Evolutionary conservation across 2,797 vertebrate genomes (phyloP).

Genomic region (Telmatherina bonti): DNA sequence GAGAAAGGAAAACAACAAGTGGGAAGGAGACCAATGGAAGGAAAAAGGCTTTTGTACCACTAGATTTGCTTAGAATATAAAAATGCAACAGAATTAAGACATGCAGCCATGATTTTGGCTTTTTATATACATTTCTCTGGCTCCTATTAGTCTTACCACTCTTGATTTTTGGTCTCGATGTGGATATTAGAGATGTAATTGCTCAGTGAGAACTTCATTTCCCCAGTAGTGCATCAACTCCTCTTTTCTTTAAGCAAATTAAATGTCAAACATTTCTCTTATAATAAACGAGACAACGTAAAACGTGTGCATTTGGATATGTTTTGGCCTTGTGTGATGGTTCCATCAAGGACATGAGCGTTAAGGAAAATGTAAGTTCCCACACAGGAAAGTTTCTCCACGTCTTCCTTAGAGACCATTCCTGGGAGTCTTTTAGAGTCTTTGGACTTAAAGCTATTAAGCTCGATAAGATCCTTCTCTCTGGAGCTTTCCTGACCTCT

Average conservation of each 20-base stretch:
- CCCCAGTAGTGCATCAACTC: background rate
- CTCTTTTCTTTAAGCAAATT: background rate
- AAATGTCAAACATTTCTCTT: background rate
- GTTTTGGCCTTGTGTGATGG: background rate
- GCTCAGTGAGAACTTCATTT: constrained; percentile 12
- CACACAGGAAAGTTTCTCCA: constrained; percentile 28
- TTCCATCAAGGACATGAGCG: background rate
- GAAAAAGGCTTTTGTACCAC: background rate
- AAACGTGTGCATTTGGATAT: background rate
- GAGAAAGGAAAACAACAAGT: background rate
- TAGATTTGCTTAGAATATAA: background rate
- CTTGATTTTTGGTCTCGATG: background rate
- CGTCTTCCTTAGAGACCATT: constrained; percentile 18
- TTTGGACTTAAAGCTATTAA: constrained; percentile 50
- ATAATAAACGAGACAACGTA: background rate
- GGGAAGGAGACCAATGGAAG: background rate
- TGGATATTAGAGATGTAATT: constrained; percentile 32
- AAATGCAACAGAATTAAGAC: background rate
- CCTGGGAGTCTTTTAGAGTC: constrained; percentile 33
- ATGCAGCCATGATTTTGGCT: background rate
- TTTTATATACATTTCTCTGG: background rate
- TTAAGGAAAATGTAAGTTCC: constrained; percentile 9
- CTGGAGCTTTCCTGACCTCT: constrained; percentile 67
- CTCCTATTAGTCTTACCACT: background rate
- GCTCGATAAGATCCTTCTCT: constrained; percentile 48